Evolutionary conservation across 1,140 invertebrate genomes (phyloP).

Genomic region (Chelonus insularis): DNA sequence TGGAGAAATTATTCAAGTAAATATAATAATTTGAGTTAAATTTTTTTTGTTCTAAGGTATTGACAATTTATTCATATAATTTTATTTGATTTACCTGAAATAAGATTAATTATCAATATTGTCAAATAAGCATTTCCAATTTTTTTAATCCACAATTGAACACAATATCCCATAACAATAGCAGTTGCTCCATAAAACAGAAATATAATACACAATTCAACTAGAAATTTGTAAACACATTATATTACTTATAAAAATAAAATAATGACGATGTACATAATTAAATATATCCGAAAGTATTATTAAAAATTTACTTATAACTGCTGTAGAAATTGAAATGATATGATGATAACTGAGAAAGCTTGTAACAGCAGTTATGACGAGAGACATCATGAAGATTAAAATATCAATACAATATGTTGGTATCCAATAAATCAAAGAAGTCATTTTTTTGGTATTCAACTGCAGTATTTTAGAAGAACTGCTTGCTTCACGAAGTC

Average conservation of each 20-base stretch:
- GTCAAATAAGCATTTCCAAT: conserved; percentile 28
- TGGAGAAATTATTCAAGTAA: too few species aligned
- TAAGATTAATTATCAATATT: conserved; percentile 29
- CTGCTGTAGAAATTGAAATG: background rate
- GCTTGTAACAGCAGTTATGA: background rate
- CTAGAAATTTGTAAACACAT: conserved; percentile 23
- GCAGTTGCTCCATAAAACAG: conserved; percentile 30
- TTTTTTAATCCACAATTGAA: conserved; percentile 30
- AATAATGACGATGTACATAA: background rate
- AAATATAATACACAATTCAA: conserved; percentile 27
- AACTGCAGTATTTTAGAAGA: conserved; percentile 33
- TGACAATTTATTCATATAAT: too few species aligned
- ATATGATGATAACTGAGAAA: background rate
- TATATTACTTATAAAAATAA: background rate
- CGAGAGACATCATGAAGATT: conserved; percentile 23
- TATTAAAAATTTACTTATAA: conserved; percentile 4
- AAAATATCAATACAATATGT: conserved; percentile 34
- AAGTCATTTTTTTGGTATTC: conserved; percentile 30
- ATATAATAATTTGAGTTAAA: too few species aligned
- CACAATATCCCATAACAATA: conserved; percentile 33
- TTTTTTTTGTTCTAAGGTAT: too few species aligned
- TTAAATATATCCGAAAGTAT: too few species aligned
- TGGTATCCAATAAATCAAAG: conserved; percentile 34
- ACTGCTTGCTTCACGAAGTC: conserved; percentile 27
- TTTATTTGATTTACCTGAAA: too few species aligned